A percentile compares a stretch with the other conserved stretches of the same genome.
Conservation (phyloP, 2,113 vertebrate species). For the Gasterosteus nipponicus region DNA sequence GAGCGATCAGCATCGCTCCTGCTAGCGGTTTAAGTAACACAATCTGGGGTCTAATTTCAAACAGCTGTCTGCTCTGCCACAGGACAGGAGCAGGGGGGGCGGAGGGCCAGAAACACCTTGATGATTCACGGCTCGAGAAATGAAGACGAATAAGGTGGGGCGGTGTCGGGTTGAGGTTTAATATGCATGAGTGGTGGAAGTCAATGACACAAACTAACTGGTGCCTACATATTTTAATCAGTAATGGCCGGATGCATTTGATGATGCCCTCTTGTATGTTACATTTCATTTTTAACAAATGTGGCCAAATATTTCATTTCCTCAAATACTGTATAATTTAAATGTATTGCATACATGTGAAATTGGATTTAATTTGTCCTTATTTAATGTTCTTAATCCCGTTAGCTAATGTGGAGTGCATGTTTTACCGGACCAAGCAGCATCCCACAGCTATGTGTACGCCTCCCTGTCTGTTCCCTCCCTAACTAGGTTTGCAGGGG, state of each 20-base stretch:
- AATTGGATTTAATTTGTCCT: constrained; percentile 60
- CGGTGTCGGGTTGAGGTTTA: constrained; percentile 30
- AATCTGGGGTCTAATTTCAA: constrained; percentile 85
- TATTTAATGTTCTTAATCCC: constrained; percentile 67
- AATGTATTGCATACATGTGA: constrained; percentile 54
- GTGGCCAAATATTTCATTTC: constrained; percentile 2
- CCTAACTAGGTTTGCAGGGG: constrained; percentile 78
- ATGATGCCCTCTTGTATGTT: constrained; percentile 6
- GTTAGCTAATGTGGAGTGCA: constrained; percentile 61
- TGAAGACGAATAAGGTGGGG: constrained; percentile 67
- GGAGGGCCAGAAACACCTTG: constrained; percentile 77
- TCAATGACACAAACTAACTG: constrained; percentile 35
- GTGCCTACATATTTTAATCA: constrained; percentile 40
- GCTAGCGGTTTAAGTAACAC: constrained; percentile 80
- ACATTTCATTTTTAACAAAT: constrained; percentile 2
- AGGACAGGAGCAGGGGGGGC: constrained; percentile 67
- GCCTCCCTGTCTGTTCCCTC: constrained; percentile 59
- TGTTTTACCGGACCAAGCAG: constrained; percentile 43
- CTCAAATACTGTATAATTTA: constrained; percentile 34
- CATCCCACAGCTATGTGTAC: constrained; percentile 39
- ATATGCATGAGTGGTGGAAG: constrained; percentile 47
- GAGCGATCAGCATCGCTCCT: constrained; percentile 77
- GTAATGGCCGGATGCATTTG: constrained; percentile 26
- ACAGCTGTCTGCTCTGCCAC: constrained; percentile 79
- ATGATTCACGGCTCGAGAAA: constrained; percentile 78